Evolutionary conservation across 2,888 invertebrate genomes (phyloP), one percentile per base, ranked within the genome.

Genomic region (Macroteleia sp.): DNA sequence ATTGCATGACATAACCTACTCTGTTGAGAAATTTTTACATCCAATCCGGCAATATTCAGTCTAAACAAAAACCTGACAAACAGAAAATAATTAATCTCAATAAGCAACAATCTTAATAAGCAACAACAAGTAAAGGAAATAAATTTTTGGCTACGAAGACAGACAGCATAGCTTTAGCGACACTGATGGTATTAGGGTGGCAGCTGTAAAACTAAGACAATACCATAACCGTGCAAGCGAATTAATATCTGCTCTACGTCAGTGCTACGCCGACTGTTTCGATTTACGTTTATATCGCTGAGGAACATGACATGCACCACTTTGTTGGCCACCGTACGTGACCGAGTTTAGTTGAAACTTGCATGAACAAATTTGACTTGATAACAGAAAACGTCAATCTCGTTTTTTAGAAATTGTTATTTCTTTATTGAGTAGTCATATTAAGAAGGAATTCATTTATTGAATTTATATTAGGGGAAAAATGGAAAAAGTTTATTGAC

Each of bases 231-330:
- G 34, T 10, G 17, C 36, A 8, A 16, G 14, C 16, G 22, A 39
- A 42, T 66, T 66, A 66, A 66, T 74, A 74, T 66, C 66, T 46
- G 36, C 32, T 42, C 57, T 57, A 62, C 28, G 46, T 59, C 70
- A 39, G 22, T 50, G 30, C 28, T 42, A 41, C 32, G 50, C 17
- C n/a, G n/a, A n/a, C 64, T 64, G 73, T 57, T 59, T 73, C 56
- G 57, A 71, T 71, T 44, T 6, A 59, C 34, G 44, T 59, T 59
- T 59, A 59, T 59, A 59, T 32, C 59, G 32, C 22, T 3, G 34
- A 19, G 34, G 19, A 59, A 59, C 59, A 44, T 44, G 59, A 44
- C 44, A 30, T 17, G 34, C 59, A 22, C 59, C 56, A 42, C 41
- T 57, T n/a, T n/a, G n/a, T 57, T 57, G 42, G 28, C 30, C 42